A percentile compares a stretch with the other conserved stretches of the same genome.
Evolutionary conservation across 2,888 invertebrate genomes (phyloP).

Genomic region (Onchidella celtica): DNA sequence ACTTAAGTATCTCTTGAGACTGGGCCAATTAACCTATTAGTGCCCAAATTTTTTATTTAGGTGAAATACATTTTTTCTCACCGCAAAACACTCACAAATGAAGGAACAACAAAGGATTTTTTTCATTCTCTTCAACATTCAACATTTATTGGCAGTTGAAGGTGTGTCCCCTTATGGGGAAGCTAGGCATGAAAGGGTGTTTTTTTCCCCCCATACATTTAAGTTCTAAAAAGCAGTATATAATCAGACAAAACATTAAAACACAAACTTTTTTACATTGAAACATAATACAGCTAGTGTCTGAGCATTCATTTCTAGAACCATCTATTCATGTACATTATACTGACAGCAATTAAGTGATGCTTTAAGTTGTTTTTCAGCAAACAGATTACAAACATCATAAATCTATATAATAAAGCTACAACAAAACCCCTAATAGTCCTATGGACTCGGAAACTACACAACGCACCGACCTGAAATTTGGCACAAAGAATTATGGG

Average conservation of each 20-base stretch:
- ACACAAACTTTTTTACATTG: background rate
- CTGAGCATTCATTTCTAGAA: background rate
- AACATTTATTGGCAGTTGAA: background rate
- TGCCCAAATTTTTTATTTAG: background rate
- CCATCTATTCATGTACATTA: background rate
- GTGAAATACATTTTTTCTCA: background rate
- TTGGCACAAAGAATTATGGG: too few species aligned
- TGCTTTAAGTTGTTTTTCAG: background rate
- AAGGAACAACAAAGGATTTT: background rate
- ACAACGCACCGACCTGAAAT: too few species aligned
- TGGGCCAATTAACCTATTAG: background rate
- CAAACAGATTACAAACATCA: background rate
- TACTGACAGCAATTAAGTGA: background rate
- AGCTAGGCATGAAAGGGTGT: background rate
- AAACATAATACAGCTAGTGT: background rate
- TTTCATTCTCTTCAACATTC: background rate
- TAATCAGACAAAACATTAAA: background rate
- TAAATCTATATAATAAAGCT: too few species aligned
- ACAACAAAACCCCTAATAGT: too few species aligned
- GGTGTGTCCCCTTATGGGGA: background rate
- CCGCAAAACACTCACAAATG: background rate
- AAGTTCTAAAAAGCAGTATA: background rate
- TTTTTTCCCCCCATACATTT: background rate
- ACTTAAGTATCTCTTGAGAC: too few species aligned
- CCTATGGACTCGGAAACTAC: too few species aligned